A percentile compares a stretch with the other conserved stretches of the same genome.
phyloP scores from a whole-genome alignment of 2,888 invertebrate species.

The Drosophila meridiana region DNA sequence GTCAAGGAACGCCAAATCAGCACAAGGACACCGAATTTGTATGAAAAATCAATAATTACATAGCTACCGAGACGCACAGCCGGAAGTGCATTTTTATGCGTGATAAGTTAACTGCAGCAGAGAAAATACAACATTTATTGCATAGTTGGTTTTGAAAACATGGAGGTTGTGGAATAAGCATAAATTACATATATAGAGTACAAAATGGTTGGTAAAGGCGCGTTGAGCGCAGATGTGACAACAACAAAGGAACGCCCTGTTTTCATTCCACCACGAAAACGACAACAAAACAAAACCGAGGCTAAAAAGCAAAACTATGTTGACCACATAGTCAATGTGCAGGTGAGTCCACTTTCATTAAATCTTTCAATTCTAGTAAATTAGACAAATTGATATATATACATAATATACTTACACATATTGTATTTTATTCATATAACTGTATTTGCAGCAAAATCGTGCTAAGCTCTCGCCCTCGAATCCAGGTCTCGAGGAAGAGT shows the following conservation, averaged over 20 bases:
- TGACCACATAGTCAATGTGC: slow-evolving; percentile 88
- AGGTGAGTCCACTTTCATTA: slow-evolving; percentile 82
- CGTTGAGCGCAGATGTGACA: slow-evolving; percentile 64
- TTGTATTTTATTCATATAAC: neutral
- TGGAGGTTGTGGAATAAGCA: slow-evolving; percentile 23
- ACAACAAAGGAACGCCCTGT: slow-evolving; percentile 85
- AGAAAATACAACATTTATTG: slow-evolving; percentile 7
- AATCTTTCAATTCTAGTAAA: neutral
- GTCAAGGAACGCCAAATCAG: slow-evolving; percentile 75
- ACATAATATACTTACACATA: neutral
- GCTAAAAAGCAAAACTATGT: slow-evolving; percentile 86
- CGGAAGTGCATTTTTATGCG: slow-evolving; percentile 68
- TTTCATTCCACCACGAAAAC: slow-evolving; percentile 87
- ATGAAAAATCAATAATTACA: slow-evolving; percentile 82
- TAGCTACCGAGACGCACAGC: slow-evolving; percentile 51
- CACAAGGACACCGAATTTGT: slow-evolving; percentile 78
- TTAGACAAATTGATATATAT: neutral
- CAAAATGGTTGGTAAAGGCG: slow-evolving; percentile 81
- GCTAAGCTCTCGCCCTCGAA: slow-evolving; percentile 84
- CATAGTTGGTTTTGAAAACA: slow-evolving; percentile 14
- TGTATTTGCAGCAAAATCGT: slow-evolving; percentile 69
- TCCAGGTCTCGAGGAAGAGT: slow-evolving; percentile 83
- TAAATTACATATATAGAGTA: neutral
- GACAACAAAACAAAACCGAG: slow-evolving; percentile 86
- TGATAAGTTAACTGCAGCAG: slow-evolving; percentile 38